Evolutionary conservation across 2,888 invertebrate species (phyloP).

Genomic region (Limnephilus auricula): DNA sequence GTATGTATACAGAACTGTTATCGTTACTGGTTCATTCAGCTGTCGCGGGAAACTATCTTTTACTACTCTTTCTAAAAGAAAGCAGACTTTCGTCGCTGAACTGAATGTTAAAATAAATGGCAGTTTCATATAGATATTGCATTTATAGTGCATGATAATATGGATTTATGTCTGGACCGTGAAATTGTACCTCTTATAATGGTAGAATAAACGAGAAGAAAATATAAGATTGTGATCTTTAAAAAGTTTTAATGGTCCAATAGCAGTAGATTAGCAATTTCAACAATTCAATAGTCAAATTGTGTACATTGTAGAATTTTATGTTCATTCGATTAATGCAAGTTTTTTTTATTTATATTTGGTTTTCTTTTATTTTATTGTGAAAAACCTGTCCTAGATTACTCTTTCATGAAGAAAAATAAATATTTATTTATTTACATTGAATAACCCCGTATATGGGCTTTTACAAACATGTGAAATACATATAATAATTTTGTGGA

Average conservation of each 20-base stretch:
- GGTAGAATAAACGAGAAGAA: not conserved
- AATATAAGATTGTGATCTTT: not conserved
- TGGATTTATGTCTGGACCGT: not conserved
- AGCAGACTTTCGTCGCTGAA: slow-evolving; percentile 22
- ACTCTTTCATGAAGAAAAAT: no score
- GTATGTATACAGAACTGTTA: not conserved
- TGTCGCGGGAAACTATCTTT: slow-evolving; percentile 16
- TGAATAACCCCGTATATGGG: no score
- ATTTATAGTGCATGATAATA: not conserved
- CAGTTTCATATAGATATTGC: not conserved
- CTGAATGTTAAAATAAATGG: not conserved
- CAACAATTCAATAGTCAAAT: no score
- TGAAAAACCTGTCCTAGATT: no score
- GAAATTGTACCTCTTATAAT: not conserved
- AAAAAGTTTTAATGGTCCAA: not conserved
- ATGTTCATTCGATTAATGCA: no score
- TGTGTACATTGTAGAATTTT: no score
- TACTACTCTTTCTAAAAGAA: slow-evolving; percentile 24
- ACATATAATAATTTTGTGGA: no score
- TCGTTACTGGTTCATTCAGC: not conserved
- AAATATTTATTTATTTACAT: no score
- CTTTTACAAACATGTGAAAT: no score
- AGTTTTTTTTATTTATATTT: no score
- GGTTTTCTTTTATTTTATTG: no score
- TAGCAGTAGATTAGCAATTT: no score